Evolutionary conservation across 2,888 invertebrate genomes (phyloP).

Genomic region (Cantharis flavilabris): DNA sequence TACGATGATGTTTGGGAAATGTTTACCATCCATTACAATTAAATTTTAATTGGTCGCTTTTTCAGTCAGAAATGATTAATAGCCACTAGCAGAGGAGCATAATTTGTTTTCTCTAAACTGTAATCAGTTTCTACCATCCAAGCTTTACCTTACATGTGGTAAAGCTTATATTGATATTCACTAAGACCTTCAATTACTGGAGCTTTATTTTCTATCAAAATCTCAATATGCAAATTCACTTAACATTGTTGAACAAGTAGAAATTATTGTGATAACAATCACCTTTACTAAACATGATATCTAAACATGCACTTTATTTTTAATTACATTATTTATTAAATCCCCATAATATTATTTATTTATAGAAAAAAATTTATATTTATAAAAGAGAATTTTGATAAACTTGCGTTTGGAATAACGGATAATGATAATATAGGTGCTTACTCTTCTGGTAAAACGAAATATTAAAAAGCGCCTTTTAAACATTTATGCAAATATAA

Average conservation of each 20-base stretch:
- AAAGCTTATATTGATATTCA: constrained; percentile 13
- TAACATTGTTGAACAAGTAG: constrained; percentile 21
- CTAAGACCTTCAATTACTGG: constrained; percentile 30
- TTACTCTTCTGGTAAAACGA: background rate
- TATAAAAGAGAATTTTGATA: background rate
- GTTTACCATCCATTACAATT: background rate
- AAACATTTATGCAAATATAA: background rate
- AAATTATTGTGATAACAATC: constrained; percentile 16
- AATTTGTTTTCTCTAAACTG: constrained; percentile 5
- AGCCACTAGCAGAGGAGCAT: background rate
- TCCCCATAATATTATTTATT: background rate
- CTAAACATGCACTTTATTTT: constrained; percentile 9
- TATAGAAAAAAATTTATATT: background rate
- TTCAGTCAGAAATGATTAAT: constrained; percentile 7
- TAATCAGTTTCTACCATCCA: constrained; percentile 18
- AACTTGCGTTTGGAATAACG: background rate
- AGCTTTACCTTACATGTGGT: constrained; percentile 4
- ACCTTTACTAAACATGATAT: constrained; percentile 13
- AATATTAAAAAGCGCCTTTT: background rate
- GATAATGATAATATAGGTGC: background rate
- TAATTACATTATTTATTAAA: background rate
- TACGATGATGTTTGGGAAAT: background rate
- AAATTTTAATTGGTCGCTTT: constrained; percentile 8
- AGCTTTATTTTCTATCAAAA: constrained; percentile 29
- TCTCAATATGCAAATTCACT: constrained; percentile 32